Base-by-base conservation (phyloP, 2,113 vertebrate genomes). In the Tringa solitaria region DNA sequence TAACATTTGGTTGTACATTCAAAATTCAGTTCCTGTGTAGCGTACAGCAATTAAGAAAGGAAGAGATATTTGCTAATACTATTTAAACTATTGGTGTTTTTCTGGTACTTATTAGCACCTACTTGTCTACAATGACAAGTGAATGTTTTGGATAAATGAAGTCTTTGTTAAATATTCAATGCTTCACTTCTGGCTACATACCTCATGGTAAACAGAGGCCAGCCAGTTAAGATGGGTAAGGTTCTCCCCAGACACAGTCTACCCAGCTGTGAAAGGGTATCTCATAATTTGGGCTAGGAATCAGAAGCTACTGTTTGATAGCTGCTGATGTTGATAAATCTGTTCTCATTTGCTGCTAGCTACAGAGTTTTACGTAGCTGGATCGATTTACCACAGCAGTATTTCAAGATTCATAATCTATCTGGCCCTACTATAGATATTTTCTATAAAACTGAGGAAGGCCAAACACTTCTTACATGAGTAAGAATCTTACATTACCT, bases 21-120 rank as follows among this genome's bases (percentile, higher is more conserved):
- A 64, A 79, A 89, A 89, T 73, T 72, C 69, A 91, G 45, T 87
- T 91, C 77, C 87, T 82, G 39, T 63, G 82, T 64, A 94, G 60
- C 83, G 78, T 21, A 68, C 17, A 75, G 76, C 76, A 96, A 93
- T 92, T 95, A 96, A 90, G 68, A 81, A 68, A 84, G 76, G 50
- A 94, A 82, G 33, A 54, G 23, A 46, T 73, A 89, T 94, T 89
- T 91, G 80, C 83, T 95, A 86, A 95, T 57, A 37, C 64, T 37
- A 50, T 92, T 94, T 92, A 92, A 92, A 61, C 32, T 79, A n/a
- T 35, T 78, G 91, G 43, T 95, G 53, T 26, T 93, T 96, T 87
- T 89, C 92, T 96, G 88, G 90, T 90, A 76, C 65, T 89, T 92
- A 94, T 93, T 96, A 96, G 32, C 96, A 96, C 89, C 86, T 95